Evolutionary conservation across 2,888 invertebrate species (phyloP), one percentile per base, ranked within the genome.

Genomic region (Minunthozetes semirufus): DNA sequence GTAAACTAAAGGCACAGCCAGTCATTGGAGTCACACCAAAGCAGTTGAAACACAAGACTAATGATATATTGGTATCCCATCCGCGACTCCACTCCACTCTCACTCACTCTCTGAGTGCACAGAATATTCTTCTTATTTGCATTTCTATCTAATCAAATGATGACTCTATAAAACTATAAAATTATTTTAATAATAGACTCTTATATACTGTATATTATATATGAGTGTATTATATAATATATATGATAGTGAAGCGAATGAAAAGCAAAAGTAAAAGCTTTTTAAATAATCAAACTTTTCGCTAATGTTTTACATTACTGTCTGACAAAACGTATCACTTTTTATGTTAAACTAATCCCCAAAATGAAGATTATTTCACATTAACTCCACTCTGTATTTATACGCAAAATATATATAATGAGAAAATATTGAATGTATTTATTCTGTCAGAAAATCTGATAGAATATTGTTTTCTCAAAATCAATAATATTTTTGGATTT

Each of bases 121-220:
- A 59, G 15, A 11, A 15, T 17, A 59, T 17, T 22, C 66, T 38
- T 66, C 66, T 38, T 66, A 66, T 66, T 66, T 66, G 66, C 66
- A 66, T 66, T 42, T 66, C 38, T 42, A 66, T 66, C 59, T 22
- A 27, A 66, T 42, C 38, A 15, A 66, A 66, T 66, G 66, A 66
- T 42, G 66, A 66, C 66, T 66, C 66, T 66, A 66, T 66, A 38
- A 66, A 66, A 66, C 66, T 66, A 66, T 66, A 38, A 66, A 66
- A 66, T 66, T 42, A 42, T 38, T 19, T 42, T 22, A 66, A 66
- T 42, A 66, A 42, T 66, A 42, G 13, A 1, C 22, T 22, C 11
- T 25, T 13, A 13, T 29, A 27, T n/a, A n/a, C n/a, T n/a, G n/a
- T n/a, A n/a, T n/a, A n/a, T n/a, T n/a, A n/a, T n/a, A n/a, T n/a